phyloP scores from a whole-genome alignment of 2,888 invertebrate species.

The Mimumesa dahlbomi region DNA sequence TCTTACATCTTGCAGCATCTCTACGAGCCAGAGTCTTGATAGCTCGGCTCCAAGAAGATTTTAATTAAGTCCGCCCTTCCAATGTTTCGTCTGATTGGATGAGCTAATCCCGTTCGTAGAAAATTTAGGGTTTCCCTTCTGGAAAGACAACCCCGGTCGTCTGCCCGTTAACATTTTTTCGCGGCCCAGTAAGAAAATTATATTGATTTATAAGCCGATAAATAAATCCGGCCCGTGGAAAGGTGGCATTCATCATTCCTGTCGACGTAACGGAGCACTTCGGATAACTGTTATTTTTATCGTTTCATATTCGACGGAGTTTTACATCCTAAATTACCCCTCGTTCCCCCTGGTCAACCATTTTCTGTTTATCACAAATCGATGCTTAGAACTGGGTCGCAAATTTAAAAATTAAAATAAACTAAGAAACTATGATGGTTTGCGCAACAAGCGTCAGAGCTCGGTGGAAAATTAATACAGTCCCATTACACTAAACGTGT shows the following conservation, averaged over 20 bases:
- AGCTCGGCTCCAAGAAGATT: conserved; percentile 74
- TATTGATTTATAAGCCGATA: conserved; percentile 47
- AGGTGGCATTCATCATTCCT: conserved; percentile 30
- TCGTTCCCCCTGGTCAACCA: too few relatives aligned
- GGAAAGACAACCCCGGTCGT: conserved; percentile 34
- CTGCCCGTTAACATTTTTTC: conserved; percentile 55
- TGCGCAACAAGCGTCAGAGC: too few relatives aligned
- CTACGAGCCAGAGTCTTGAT: conserved; percentile 61
- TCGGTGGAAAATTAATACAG: too few relatives aligned
- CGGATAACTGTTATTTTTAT: conserved; percentile 34
- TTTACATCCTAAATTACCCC: too few relatives aligned
- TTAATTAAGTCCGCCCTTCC: conserved; percentile 80
- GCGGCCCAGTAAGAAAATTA: conserved; percentile 42
- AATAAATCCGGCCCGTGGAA: conserved; percentile 31
- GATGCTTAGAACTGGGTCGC: too few relatives aligned
- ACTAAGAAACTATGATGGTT: too few relatives aligned
- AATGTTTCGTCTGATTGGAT: conserved; percentile 79
- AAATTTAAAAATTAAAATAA: too few relatives aligned
- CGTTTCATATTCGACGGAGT: background rate
- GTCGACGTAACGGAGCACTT: conserved; percentile 18
- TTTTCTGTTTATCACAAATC: too few relatives aligned
- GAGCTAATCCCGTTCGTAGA: conserved; percentile 73
- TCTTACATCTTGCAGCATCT: conserved; percentile 69
- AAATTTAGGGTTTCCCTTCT: conserved; percentile 73
- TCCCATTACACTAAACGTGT: too few relatives aligned